These are phyloP conservation scores for Ceratotherium simum DNA, from an alignment of 2,113 vertebrate genomes.

Conservation along the genomic window DNA sequence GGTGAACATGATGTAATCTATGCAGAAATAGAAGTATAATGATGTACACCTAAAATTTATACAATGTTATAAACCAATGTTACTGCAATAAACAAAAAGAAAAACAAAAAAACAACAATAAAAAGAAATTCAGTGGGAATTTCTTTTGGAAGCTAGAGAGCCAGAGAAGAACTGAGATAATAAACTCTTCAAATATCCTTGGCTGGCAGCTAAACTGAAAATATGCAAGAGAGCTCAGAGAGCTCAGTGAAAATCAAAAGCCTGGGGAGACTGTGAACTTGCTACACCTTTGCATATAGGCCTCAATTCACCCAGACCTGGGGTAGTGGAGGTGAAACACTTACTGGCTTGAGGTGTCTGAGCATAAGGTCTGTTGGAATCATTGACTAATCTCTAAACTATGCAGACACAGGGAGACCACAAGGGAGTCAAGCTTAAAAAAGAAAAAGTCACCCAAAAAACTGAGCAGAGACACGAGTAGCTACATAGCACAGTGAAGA, in stretches of 20 bases:
- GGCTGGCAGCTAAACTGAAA: not conserved
- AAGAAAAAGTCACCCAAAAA: not conserved
- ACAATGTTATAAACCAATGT: no score
- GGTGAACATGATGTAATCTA: no score
- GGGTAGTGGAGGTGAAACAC: not conserved
- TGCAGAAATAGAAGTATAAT: no score
- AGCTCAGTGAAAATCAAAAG: not conserved
- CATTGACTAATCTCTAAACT: not conserved
- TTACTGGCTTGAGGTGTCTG: not conserved
- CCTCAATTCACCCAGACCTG: not conserved
- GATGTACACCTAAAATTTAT: no score
- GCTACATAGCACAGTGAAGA: not conserved
- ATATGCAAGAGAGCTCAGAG: not conserved
- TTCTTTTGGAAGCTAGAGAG: not conserved
- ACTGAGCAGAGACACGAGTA: not conserved
- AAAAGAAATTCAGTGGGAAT: no score
- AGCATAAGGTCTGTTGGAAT: not conserved
- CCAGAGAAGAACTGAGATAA: not conserved
- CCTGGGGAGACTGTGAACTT: not conserved
- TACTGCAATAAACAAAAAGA: no score
- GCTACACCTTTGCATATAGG: not conserved
- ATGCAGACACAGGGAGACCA: not conserved
- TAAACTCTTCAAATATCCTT: not conserved
- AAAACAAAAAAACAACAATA: no score
- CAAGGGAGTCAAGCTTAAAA: not conserved